Base-by-base conservation (phyloP, 2,888 invertebrate genomes). In the Mycalesis mineus region DNA sequence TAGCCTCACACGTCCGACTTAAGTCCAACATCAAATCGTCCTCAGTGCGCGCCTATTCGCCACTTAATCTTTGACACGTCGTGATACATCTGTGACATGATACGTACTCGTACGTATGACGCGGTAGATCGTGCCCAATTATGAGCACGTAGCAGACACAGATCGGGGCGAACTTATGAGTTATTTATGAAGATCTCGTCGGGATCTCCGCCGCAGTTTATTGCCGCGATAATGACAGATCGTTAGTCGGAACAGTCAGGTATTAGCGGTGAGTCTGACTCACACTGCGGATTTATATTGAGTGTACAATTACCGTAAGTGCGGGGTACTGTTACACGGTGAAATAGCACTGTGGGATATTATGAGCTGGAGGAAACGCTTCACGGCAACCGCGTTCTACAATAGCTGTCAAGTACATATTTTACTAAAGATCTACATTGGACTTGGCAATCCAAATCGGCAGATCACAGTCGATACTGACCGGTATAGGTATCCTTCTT, bases 161-260 rank as follows among this genome's bases (percentile, higher is more conserved):
- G 47, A 44, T 36, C 63, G 40, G 62, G 65, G 66, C 65, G 64
- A 64, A 65, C 60, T 52, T 66, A 66, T 66, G 71, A 69, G 67
- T 70, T 74, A 74, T 75, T 75, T 76, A 75, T 68, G 70, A 70
- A 68, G 55, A 51, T 57, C 36, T 53, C 44, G 54, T 31, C 15
- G 51, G 41, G 49, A 58, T 51, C 36, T 33, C 42, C 22, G 31
- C 42, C 55, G 39, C 45, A 37, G 37, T 47, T 58, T 59, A 62
- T 50, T 15, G 28, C 56, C 45, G 56, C 47, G 39, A 42, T 64
- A 60, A 62, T 60, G 60, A 58, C 55, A 39, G 52, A 61, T 52
- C 44, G 55, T 59, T 56, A 50, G 44, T 6, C 15, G 37, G 48
- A 59, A 51, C 40, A 36, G 47, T 13, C 57, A 15, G 29, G 39